Evolutionary conservation across 1,140 invertebrate genomes (phyloP), one percentile per base, ranked within the genome.

Genomic region (Nebria ingens): DNA sequence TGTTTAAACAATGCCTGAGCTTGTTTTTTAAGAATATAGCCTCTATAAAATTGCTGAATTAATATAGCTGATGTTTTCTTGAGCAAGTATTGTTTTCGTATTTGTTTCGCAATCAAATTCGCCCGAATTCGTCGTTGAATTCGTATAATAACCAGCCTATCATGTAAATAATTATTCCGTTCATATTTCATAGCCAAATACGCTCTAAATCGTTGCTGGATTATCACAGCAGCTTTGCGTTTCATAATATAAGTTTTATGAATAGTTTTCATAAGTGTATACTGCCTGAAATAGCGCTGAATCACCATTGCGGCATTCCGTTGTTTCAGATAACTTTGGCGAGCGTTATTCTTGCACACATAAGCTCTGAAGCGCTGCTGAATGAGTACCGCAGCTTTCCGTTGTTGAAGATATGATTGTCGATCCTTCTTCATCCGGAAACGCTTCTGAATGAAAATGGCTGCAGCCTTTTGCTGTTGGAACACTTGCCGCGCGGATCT

Each of bases 11-110:
- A n/a, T 13, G 52, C 21, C 25, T 68, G 66, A 21, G 64, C 58
- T 52, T 56, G 54, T 67, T 67, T 67, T 63, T 64, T 65, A 54
- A 61, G 2, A 59, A 62, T 15, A 40, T 66, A 58, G 17, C 72
- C 71, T 63, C 67, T 68, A 65, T 72, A 79, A 58, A 70, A 68
- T 1, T 21, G 60, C 58, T 78, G 76, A 54, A 79, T 74, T 55
- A 66, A 71, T 19, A 63, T 59, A 2, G 68, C 68, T 1, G 71
- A 68, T 25, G 51, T 38, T 60, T 61, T 52, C 29, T 59, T 19
- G 20, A 52, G 53, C 1, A 57, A 29, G 58, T 70, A 76, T 3
- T 21, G 20, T 12, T 51, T 54, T 29, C 58, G 61, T 29, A 23
- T 52, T 34, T 52, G 53, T 60, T 58, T 64, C 64, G 70, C 69